Base-by-base conservation (phyloP, 2,888 invertebrate genomes). In the Dugesia japonica region DNA sequence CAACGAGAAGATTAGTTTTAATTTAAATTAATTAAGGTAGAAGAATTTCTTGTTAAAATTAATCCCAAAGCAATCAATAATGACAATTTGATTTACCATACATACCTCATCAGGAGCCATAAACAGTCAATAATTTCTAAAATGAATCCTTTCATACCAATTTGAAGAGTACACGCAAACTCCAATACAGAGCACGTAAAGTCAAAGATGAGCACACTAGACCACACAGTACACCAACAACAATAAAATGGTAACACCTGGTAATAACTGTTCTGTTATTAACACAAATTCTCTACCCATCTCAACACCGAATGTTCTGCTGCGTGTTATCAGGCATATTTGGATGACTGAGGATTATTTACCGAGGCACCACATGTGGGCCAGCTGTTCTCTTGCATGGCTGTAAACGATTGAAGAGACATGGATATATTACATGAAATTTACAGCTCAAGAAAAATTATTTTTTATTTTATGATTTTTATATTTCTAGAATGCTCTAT, bases 31-130 rank as follows among this genome's bases (percentile, higher is more conserved):
- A 31, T 13, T 31, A 7, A 31, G 56, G 56, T 56, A 56, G 23
- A 23, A 56, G 9, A 56, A 56, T 56, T 56, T 56, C 4, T 13
- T 56, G 56, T 4, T 9, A 56, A 4, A 13, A n/a, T 4, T 56
- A 56, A 56, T 4, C 4, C 56, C 1, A 4, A 20, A 56, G 56
- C 56, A 56, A 4, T 56, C 56, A 9, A 56, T n/a, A 56, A n/a
- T 56, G 56, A 56, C 56, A 56, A 56, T n/a, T 56, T 56, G 17
- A 56, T n/a, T n/a, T 56, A n/a, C 23, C 20, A n/a, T 23, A 56
- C 56, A 56, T 56, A n/a, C 56, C 23, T 56, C 56, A 56, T 56
- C 56, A 56, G 56, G 56, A 56, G 56, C 56, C 56, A 56, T 56
- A 56, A 56, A 56, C 23, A 56, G 56, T 56, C 56, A 56, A 56